phyloP scores from a whole-genome alignment of 2,888 invertebrate genomes.

The Archips xylosteana region DNA sequence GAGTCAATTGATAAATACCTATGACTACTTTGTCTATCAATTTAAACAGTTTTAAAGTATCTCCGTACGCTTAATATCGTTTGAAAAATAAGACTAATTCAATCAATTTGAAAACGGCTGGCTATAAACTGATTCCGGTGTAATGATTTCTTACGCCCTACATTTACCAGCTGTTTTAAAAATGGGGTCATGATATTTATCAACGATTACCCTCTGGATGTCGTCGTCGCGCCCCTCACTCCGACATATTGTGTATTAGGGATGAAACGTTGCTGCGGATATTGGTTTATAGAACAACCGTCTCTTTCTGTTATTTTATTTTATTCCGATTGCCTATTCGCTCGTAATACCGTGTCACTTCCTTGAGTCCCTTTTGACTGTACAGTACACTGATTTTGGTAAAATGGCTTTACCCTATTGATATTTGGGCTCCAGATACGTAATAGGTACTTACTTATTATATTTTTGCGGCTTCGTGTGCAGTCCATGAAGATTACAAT shows the following conservation, averaged over 20 bases:
- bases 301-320: constrained; percentile 27
- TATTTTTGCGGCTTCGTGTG: constrained; percentile 23
- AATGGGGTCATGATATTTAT: constrained; percentile 40
- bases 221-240: constrained; percentile 30
- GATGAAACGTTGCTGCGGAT: constrained; percentile 36
- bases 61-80: background rate
- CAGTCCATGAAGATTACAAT: too few relatives aligned
- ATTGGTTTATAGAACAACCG: constrained; percentile 30
- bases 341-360: constrained; percentile 28
- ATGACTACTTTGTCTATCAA: constrained; percentile 6
- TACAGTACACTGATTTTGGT: constrained; percentile 14
- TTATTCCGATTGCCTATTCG: constrained; percentile 32
- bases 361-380: constrained; percentile 20
- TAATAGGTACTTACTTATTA: constrained; percentile 1
- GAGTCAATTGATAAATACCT: constrained; percentile 3
- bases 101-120: background rate
- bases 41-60: background rate
- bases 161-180: constrained; percentile 37
- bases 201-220: constrained; percentile 40
- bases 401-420: constrained; percentile 11
- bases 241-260: constrained; percentile 38
- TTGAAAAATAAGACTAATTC: background rate
- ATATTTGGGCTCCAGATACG: constrained; percentile 2
- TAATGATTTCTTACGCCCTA: constrained; percentile 33
- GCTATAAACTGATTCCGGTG: constrained; percentile 21